Conservation (phyloP, 2,113 vertebrate genomes). For the Abramis brama region DNA sequence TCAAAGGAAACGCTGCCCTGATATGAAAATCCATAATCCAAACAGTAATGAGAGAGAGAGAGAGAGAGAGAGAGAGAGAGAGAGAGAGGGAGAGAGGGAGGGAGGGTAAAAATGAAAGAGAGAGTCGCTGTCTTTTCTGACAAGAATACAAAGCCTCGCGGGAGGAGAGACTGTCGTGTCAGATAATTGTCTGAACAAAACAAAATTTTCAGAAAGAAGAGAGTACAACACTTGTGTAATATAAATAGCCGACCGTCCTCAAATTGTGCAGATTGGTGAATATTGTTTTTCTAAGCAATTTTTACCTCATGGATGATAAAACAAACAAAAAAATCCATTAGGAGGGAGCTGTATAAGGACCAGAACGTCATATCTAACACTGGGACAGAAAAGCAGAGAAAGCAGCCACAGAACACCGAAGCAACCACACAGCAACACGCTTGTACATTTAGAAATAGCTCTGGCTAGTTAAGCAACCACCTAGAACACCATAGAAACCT, state of each 20-base stretch:
- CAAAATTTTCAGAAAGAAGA: constrained; percentile 23
- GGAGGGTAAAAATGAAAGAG: constrained; percentile 3
- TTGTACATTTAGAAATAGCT: too few relatives aligned
- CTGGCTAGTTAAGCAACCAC: neutral
- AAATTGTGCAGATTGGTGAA: too few relatives aligned
- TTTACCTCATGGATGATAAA: too few relatives aligned
- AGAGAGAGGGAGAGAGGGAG: too few relatives aligned
- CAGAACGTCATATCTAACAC: too few relatives aligned
- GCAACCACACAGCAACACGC: too few relatives aligned
- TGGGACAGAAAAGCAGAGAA: too few relatives aligned
- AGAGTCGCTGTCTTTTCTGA: constrained; percentile 30
- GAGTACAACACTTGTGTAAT: constrained; percentile 7
- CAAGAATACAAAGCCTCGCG: constrained; percentile 39
- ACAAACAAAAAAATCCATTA: too few relatives aligned
- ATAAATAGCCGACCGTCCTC: neutral
- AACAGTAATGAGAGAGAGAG: constrained; percentile 29
- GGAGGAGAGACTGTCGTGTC: constrained; percentile 49
- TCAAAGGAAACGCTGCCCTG: constrained; percentile 42
- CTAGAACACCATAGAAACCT: neutral
- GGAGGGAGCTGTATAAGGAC: too few relatives aligned
- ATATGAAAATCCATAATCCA: constrained; percentile 53
- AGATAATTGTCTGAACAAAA: constrained; percentile 51
- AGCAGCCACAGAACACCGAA: too few relatives aligned
- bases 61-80: neutral
- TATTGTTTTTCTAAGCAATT: too few relatives aligned